Percentiles rank a stretch among this genome's conserved stretches.
Conservation (phyloP, 2,888 invertebrate genomes). For the Aspidiotus rigidus region DNA sequence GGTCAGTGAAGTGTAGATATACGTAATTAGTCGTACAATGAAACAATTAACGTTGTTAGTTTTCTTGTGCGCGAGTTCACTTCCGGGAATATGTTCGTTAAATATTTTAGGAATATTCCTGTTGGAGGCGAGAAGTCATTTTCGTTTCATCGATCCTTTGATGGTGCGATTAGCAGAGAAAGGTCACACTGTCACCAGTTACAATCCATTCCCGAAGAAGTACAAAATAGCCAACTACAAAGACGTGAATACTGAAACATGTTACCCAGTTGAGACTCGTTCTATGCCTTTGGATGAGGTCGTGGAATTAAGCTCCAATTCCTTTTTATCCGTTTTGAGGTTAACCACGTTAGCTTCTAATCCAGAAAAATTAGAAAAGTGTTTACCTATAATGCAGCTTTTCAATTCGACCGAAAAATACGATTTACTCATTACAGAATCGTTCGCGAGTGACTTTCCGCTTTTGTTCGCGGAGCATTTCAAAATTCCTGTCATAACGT, state of each 20-base stretch:
- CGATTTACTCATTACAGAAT: constrained; percentile 30
- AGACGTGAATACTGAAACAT: neutral
- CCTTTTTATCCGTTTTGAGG: neutral
- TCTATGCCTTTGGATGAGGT: neutral
- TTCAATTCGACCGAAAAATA: constrained; percentile 23
- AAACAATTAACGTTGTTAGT: too few relatives aligned
- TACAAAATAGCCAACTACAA: constrained; percentile 24
- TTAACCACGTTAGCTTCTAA: neutral
- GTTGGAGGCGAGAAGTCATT: constrained; percentile 32
- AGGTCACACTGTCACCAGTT: constrained; percentile 33
- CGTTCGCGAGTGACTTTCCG: constrained; percentile 29
- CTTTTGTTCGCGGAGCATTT: constrained; percentile 24
- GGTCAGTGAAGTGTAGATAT: too few relatives aligned
- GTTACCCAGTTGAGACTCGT: neutral
- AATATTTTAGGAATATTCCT: constrained; percentile 34
- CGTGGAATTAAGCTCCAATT: neutral
- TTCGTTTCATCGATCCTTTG: constrained; percentile 27
- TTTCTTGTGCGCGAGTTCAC: too few relatives aligned
- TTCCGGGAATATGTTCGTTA: neutral
- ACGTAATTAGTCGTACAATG: too few relatives aligned
- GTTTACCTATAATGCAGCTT: constrained; percentile 4
- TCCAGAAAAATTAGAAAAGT: neutral
- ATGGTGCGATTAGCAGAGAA: constrained; percentile 25
- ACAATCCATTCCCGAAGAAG: constrained; percentile 24
- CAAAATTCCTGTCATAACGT: constrained; percentile 19